Conservation (phyloP, 2,113 vertebrate genomes). For the Notechis scutatus region DNA sequence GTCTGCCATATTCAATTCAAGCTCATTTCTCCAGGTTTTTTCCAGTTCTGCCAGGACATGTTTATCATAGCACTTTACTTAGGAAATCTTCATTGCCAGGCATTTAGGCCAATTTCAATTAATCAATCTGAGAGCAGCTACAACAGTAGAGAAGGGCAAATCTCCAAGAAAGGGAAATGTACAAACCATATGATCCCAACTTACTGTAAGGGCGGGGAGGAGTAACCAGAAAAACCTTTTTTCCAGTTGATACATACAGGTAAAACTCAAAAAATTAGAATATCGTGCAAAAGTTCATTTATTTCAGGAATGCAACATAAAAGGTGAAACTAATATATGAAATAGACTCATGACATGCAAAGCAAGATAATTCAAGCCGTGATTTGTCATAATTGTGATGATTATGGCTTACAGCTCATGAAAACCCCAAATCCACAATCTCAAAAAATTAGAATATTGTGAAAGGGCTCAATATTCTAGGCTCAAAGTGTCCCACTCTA, state of each 20-base stretch:
- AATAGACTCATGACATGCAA: no score
- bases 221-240: not conserved
- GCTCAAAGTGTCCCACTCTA: no score
- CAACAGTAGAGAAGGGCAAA: not conserved
- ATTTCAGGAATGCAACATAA: no score
- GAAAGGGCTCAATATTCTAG: no score
- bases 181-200: not conserved
- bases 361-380: no score
- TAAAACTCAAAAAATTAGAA: no score
- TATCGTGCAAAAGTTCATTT: no score
- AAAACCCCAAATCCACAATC: no score
- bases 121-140: not conserved
- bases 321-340: no score
- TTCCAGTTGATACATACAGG: not conserved
- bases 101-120: conserved; percentile 8
- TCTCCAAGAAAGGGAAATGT: not conserved
- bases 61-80: not conserved
- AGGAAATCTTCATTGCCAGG: conserved; percentile 11
- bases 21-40: conserved; percentile 4
- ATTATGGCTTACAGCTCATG: no score
- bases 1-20: not conserved
- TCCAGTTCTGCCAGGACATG: conserved; percentile 5
- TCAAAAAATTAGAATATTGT: no score
- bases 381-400: no score
- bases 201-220: not conserved